Base-by-base conservation (phyloP, 2,113 vertebrate genomes). In the Oncorhynchus tshawytscha region DNA sequence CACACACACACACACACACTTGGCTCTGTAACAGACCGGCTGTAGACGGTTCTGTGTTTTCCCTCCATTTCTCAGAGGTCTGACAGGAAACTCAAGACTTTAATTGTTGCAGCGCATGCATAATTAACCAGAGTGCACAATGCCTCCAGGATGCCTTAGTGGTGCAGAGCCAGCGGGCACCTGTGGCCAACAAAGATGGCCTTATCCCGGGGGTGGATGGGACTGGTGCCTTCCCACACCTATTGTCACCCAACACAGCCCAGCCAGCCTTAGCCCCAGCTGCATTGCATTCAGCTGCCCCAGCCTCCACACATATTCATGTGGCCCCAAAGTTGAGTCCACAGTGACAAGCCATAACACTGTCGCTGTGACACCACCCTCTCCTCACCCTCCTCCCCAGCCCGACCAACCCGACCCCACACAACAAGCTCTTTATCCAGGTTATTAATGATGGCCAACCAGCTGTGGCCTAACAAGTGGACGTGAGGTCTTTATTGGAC, bases 141-240 rank as follows among this genome's bases (percentile, higher is more conserved):
- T 31, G 8, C 24, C 49, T 16, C 62, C 25, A 67, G 48, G 62
- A 60, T 29, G 24, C 77, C 68, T 64, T 3, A 20, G 49, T 67
- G 54, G 74, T 71, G 45, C 77, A 80, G 81, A 69, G 78, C 68
- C 68, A 72, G 66, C 60, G 1, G 83, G 88, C 91, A 94, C 91
- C 93, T 92, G 94, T 88, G 82, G 78, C 20, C 73, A 67, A 94
- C 94, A 94, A 93, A 93, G 92, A 86, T 84, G 82, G 87, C 85
- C 91, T 93, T 94, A 88, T 92, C 73, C 71, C 73, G 11, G 45
- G 45, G 68, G 71, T 59, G 75, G 76, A 74, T 60, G 24, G 34
- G 81, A 88, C 74, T 77, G 6, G 74, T 48, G 77, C 74, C 72
- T 20, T 62, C 79, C 69, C 67, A 64, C 25, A 67, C 72, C 75